Base-by-base conservation (phyloP, 2,888 invertebrate species). In the Sesia apiformis region DNA sequence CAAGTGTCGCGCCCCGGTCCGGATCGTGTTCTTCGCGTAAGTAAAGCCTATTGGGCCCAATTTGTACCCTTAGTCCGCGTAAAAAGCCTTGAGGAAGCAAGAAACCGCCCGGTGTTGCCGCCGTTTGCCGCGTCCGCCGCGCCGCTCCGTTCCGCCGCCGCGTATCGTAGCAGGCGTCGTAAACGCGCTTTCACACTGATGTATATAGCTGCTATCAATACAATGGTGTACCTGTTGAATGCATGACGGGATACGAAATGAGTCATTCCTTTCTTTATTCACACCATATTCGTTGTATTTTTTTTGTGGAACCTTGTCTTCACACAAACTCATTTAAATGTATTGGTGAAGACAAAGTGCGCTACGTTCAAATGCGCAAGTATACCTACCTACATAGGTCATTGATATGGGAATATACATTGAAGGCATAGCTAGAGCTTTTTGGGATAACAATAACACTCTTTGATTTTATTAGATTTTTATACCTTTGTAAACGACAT, bases 201-300 rank as follows among this genome's bases (percentile, higher is more conserved):
- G 69, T 70, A 74, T 71, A 63, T 67, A 49, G 52, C 66, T 69
- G 61, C 62, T 69, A 64, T 67, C 74, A 62, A 71, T 73, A 74
- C 71, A 73, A 70, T 66, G 62, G 65, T 72, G 67, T 65, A 72
- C 73, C 71, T 87, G 86, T 87, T 87, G 86, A 84, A 81, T 78
- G 80, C 75, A 72, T 75, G 74, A 76, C 74, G 67, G 74, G 68
- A 67, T 67, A 59, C 59, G 57, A 61, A 57, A 56, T 61, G 63
- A 59, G 54, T 60, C 61, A 57, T 62, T 54, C 55, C 55, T 8
- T 6, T 56, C 43, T 51, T 56, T 50, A 43, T 53, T 49, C 49
- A 55, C 49, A 38, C 39, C 40, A 40, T 54, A 49, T 40, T 40
- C 40, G 38, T 40, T 52, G 7, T 3, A 46, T 46, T 46, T 46